Percentiles rank a stretch among this genome's conserved stretches.
phyloP scores from a whole-genome alignment of 2,113 vertebrate genomes.

The Garra rufa region DNA sequence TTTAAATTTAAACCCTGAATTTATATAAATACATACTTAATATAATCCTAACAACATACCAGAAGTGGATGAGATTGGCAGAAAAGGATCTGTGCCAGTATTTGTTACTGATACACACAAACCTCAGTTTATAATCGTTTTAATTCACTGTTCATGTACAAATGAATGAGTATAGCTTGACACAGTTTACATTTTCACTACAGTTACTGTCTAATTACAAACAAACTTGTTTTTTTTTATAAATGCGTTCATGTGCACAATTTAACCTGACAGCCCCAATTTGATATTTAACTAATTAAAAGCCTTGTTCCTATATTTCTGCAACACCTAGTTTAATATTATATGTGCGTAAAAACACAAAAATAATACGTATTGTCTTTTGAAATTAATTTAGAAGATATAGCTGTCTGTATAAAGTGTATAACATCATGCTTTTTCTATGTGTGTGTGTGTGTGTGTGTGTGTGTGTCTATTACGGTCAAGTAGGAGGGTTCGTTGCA shows the following conservation, averaged over 20 bases:
- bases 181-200: not conserved
- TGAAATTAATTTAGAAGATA: not conserved
- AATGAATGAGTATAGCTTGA: not conserved
- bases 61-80: not conserved
- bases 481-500: constrained; percentile 46
- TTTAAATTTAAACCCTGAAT: too few relatives aligned
- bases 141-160: not conserved
- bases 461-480: constrained; percentile 23
- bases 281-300: not conserved
- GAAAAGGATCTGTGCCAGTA: not conserved
- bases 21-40: not conserved
- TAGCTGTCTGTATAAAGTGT: not conserved
- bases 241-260: too few relatives aligned
- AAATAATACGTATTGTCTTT: not conserved
- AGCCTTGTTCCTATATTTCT: not conserved
- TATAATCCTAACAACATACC: not conserved
- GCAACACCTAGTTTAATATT: not conserved
- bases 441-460: not conserved
- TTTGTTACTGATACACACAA: not conserved
- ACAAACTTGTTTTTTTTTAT: too few relatives aligned
- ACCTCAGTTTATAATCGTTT: not conserved
- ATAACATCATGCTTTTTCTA: not conserved
- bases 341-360: not conserved
- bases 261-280: not conserved
- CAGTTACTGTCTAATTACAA: too few relatives aligned